A percentile compares a stretch with the other conserved stretches of the same genome.
Conservation (phyloP, 2,113 vertebrate species). For the Carettochelys insculpta region DNA sequence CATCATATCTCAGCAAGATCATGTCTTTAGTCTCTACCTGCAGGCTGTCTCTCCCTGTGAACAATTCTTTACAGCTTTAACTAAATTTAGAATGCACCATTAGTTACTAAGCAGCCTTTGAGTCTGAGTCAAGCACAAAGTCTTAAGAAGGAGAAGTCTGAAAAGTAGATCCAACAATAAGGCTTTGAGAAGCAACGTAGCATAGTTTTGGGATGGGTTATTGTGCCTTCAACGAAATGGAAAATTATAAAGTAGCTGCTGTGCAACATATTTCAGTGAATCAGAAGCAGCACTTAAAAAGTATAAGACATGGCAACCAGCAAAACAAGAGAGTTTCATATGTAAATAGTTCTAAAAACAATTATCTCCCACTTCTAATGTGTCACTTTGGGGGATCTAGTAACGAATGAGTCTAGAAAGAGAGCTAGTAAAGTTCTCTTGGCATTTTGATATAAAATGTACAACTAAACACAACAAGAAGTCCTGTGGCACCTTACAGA, state of each 20-base stretch:
- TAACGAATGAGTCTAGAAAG: not conserved
- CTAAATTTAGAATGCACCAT: not conserved
- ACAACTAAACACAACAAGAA: too few species aligned
- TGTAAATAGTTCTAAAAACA: not conserved
- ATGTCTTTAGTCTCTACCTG: not conserved
- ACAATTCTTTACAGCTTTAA: not conserved
- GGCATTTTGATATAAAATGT: not conserved
- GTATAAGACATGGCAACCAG: not conserved
- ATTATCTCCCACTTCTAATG: not conserved
- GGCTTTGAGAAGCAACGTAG: conserved; percentile 29
- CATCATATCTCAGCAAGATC: not conserved
- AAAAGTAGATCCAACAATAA: not conserved
- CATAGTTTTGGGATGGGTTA: conserved; percentile 28
- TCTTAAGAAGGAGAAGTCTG: not conserved
- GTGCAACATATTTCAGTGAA: not conserved
- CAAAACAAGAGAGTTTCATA: not conserved
- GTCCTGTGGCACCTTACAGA: too few species aligned
- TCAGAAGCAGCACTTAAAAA: not conserved
- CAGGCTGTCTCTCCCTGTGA: not conserved
- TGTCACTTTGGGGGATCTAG: fast-evolving
- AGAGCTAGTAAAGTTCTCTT: not conserved
- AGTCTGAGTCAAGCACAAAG: not conserved
- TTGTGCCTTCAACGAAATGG: not conserved
- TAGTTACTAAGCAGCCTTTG: conserved; percentile 3
- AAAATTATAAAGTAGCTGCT: not conserved